These are phyloP conservation scores for Suricata suricatta DNA, from an alignment of 2,113 vertebrate genomes.

Conservation along the genomic window DNA sequence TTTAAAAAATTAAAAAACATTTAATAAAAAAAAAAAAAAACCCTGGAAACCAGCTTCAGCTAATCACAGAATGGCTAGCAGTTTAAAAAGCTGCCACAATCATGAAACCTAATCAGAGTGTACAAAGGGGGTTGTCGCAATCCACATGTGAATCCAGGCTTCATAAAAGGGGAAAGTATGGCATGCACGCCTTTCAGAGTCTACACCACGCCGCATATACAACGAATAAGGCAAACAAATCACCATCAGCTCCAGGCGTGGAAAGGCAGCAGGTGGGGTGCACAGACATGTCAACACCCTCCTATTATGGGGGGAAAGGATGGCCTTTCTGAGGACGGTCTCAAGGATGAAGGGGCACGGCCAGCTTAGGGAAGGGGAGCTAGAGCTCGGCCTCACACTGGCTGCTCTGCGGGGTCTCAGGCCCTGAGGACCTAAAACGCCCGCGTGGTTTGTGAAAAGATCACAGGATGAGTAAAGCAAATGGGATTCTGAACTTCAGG, in stretches of 20 bases:
- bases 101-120: background rate
- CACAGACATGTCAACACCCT: background rate
- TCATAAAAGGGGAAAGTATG: background rate
- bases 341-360: background rate
- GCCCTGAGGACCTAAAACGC: background rate
- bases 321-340: background rate
- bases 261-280: background rate
- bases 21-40: too few species aligned
- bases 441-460: background rate
- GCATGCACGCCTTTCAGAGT: background rate
- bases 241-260: background rate
- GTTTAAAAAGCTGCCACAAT: background rate
- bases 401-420: background rate
- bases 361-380: background rate
- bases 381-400: background rate
- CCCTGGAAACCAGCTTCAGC: background rate
- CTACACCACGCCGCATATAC: background rate
- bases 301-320: background rate
- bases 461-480: background rate
- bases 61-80: slow-evolving; percentile 20
- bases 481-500: background rate
- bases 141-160: background rate
- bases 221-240: background rate
- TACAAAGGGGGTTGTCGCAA: background rate
- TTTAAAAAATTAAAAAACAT: too few species aligned